Evolutionary conservation across 2,888 invertebrate genomes (phyloP), one percentile per base, ranked within the genome.

Genomic region (Dusona sp.): DNA sequence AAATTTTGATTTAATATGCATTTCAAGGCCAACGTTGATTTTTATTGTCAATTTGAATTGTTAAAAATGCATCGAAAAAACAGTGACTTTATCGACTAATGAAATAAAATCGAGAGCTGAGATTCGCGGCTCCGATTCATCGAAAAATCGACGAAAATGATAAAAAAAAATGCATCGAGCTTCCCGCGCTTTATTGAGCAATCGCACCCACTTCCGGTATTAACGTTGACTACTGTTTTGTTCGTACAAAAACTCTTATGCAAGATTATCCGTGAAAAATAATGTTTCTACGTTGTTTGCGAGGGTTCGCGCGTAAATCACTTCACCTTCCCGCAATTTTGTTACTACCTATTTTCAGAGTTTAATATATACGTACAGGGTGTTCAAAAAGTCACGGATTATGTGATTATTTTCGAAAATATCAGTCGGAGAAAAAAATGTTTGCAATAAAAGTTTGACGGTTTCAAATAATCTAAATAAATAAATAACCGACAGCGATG

Each of bases 161-260:
- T 9, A 36, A 16, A 36, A 16, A 57, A 57, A 67, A 54, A 45
- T 45, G 16, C 33, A 38, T 29, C 45, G 8, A 65, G 67, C 64
- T 67, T 81, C 82, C 82, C 57, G 29, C 54, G 42, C 42, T 64
- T 74, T 79, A 45, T 85, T 45, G 38, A 36, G 33, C 13, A 68
- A 64, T 68, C 79, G 61, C 79, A 42, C 85, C 82, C 73, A 61
- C 54, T 85, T 86, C 83, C 83, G 75, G 74, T 45, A 57, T 68
- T 74, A n/a, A 72, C 70, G 2, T 64, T 16, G 9, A 48, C 42
- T 13, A 64, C 29, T 70, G 54, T 65, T n/a, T 61, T 68, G 25
- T 45, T 70, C n/a, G 13, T 33, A 22, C 16, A 29, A 29, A 45
- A 42, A 68, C 29, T 73, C 25, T 84, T 84, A 61, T 64, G 79